Evolutionary conservation across 2,113 vertebrate genomes (phyloP).

Genomic region (Aegithalos caudatus): DNA sequence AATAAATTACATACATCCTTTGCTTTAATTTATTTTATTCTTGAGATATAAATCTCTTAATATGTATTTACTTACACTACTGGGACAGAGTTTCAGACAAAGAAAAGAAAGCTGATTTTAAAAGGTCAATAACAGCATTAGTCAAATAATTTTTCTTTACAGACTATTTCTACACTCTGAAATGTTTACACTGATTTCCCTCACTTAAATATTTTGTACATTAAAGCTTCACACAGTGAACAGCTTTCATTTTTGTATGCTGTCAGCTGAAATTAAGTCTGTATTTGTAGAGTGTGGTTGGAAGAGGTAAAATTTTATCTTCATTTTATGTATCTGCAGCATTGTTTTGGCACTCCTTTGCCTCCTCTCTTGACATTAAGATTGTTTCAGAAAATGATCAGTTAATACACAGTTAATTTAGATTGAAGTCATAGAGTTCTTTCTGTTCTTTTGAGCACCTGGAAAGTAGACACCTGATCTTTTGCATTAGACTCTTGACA

Average conservation of each 20-base stretch:
- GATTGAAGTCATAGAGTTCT: neutral
- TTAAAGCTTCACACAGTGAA: neutral
- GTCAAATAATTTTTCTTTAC: neutral
- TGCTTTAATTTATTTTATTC: neutral
- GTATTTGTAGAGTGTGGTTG: neutral
- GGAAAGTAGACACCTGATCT: neutral
- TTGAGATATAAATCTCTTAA: neutral
- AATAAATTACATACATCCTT: neutral
- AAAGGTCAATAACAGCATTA: neutral
- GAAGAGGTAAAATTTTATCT: neutral
- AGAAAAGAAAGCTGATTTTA: neutral
- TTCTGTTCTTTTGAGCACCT: neutral
- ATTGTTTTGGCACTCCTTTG: neutral
- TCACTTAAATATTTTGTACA: neutral
- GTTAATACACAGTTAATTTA: neutral
- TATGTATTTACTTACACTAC: neutral
- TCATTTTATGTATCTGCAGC: neutral
- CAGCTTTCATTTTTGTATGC: neutral
- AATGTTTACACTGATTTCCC: neutral
- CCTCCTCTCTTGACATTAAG: neutral
- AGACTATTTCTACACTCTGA: rapidly evolving
- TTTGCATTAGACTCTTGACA: neutral
- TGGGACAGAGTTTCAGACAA: neutral
- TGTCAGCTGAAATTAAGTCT: neutral
- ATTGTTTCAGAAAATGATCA: neutral